Evolutionary conservation across 2,888 invertebrate genomes (phyloP), one percentile per base, ranked within the genome.

Genomic region (Shargacucullia verbasci): DNA sequence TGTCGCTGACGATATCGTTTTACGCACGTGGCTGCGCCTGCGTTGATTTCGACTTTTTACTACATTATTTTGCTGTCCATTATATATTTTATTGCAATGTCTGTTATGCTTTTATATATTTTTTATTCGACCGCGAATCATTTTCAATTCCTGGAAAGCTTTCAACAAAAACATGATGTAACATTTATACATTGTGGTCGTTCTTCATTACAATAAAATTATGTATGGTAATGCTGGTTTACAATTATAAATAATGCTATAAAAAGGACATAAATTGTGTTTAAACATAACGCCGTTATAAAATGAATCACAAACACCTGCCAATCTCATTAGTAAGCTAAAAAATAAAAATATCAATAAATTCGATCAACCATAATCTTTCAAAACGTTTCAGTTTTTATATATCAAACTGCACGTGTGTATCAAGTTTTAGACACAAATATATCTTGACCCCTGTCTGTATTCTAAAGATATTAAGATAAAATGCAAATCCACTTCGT

Each of bases 241-340:
- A 56, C 47, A 62, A 63, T 62, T 62, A 55, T 69, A 52, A 69
- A 55, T 31, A 14, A 52, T 38, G 6, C 34, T 25, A 50, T 68
- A 43, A 66, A 68, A 59, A 15, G 15, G 31, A 33, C 34, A 50
- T 66, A 69, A 69, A 56, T 55, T 48, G 40, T 40, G 12, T 52
- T 37, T 27, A 1, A 44, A 44, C 41, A 39, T 48, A 39, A 31
- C 38, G 13, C 73, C 59, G 73, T 72, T 70, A 68, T 34, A 50
- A 29, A 48, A 2, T 61, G 50, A 59, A 34, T 55, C 38, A 46
- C 20, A 34, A 15, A 54, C 49, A 58, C 56, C 44, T 59, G 59
- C 37, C 10, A 33, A 27, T 41, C 34, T 68, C 53, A 54, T 72
- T 72, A 62, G 47, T 27, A 31, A 57, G 8, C 35, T 46, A 13